phyloP scores from a whole-genome alignment of 1,140 invertebrate genomes.

The Anoplophora glabripennis region DNA sequence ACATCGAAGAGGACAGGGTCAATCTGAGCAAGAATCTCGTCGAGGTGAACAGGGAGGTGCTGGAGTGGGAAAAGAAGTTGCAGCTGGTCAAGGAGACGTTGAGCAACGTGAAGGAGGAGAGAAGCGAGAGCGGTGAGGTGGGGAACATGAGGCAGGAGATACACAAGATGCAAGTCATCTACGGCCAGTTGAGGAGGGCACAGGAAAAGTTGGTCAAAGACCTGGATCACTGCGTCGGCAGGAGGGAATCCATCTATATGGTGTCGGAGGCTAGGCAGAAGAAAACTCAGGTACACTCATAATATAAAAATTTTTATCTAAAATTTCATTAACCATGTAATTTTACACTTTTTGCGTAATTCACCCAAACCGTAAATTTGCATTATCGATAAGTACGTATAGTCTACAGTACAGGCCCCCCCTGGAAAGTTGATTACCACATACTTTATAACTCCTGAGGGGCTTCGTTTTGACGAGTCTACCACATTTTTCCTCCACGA shows the following conservation, averaged over 20 bases:
- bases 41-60: constrained; percentile 62
- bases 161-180: constrained; percentile 72
- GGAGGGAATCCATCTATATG: constrained; percentile 65
- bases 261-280: constrained; percentile 58
- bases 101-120: constrained; percentile 62
- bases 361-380: no score
- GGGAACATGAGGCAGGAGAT: constrained; percentile 75
- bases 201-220: constrained; percentile 74
- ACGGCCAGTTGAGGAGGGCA: constrained; percentile 63
- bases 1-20: constrained; percentile 64
- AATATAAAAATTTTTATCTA: constrained; percentile 17
- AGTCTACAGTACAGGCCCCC: no score
- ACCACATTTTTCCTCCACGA: no score
- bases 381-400: no score
- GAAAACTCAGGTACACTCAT: constrained; percentile 35
- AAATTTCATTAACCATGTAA: constrained; percentile 29
- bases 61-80: constrained; percentile 78
- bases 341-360: no score
- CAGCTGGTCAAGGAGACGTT: constrained; percentile 68
- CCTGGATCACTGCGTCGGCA: constrained; percentile 69
- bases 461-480: no score
- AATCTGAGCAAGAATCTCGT: constrained; percentile 60
- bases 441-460: no score
- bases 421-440: no score
- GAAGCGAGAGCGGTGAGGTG: constrained; percentile 65